A percentile compares a stretch with the other conserved stretches of the same genome.
Conservation (phyloP, 2,113 vertebrate genomes). For the Glaucomys volans region DNA sequence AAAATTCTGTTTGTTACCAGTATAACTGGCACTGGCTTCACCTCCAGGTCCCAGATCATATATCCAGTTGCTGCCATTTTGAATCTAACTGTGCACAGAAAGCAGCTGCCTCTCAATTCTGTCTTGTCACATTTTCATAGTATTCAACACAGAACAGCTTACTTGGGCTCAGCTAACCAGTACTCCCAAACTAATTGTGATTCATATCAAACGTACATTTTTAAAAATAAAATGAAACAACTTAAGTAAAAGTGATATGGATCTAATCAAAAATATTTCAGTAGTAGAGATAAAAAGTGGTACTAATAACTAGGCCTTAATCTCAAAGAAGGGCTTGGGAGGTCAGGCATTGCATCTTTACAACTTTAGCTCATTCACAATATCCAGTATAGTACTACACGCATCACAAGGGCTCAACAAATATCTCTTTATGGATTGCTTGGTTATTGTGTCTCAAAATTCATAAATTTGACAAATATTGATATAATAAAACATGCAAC, state of each 20-base stretch:
- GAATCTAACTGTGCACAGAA: not conserved
- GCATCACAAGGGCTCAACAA: not conserved
- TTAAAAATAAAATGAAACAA: not conserved
- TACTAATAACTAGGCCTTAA: not conserved
- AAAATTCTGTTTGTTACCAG: not conserved
- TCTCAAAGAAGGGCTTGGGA: not conserved
- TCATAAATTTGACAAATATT: constrained; percentile 59
- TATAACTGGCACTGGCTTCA: not conserved
- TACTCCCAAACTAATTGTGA: not conserved
- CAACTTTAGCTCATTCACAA: not conserved
- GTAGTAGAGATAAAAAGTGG: not conserved
- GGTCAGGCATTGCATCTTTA: not conserved
- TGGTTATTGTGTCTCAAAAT: constrained; percentile 30
- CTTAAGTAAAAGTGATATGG: not conserved
- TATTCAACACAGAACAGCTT: not conserved
- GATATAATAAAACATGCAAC: not conserved
- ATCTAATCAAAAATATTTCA: constrained; percentile 27
- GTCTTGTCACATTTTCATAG: not conserved
- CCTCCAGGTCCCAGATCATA: not conserved
- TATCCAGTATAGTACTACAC: not conserved
- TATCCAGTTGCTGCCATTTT: not conserved
- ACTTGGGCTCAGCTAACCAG: not conserved
- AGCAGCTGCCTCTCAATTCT: not conserved
- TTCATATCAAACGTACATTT: not conserved
- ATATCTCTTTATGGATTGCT: not conserved